phyloP scores from a whole-genome alignment of 2,888 invertebrate genomes.

The Buathra laborator region DNA sequence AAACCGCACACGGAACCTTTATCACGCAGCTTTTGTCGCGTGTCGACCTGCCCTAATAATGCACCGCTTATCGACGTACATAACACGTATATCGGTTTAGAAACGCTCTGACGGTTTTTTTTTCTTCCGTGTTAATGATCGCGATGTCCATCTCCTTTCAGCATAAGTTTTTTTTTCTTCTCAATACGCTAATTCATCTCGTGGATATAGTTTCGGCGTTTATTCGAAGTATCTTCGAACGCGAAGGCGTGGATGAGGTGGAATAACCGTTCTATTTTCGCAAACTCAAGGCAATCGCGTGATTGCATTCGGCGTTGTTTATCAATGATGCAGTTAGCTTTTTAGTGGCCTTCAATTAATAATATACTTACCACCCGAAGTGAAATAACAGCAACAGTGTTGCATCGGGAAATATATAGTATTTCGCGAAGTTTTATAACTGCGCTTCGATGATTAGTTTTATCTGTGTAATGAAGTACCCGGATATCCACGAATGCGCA shows the following conservation, averaged over 20 bases:
- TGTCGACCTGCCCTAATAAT: conserved; percentile 43
- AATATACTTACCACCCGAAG: background rate
- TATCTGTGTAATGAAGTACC: background rate
- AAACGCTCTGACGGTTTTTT: background rate
- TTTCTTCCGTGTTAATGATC: background rate
- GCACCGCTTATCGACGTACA: background rate
- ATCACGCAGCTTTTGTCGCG: conserved; percentile 53
- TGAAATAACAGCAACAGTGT: conserved; percentile 4
- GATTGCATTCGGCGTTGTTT: conserved; percentile 41
- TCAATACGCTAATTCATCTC: background rate
- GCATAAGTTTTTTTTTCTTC: background rate
- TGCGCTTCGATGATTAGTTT: background rate
- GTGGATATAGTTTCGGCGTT: background rate
- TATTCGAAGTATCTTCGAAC: background rate
- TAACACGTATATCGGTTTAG: conserved; percentile 10
- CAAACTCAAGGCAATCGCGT: conserved; percentile 6
- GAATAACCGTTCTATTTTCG: conserved; percentile 49
- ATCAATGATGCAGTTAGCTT: conserved; percentile 3
- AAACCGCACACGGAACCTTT: conserved; percentile 27
- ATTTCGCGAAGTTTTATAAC: background rate
- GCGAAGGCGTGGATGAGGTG: background rate
- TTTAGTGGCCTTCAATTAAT: conserved; percentile 36
- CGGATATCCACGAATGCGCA: background rate
- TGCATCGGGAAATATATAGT: background rate
- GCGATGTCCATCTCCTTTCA: background rate